Conservation (phyloP, 2,113 vertebrate species). For the Actinemys pallida region DNA sequence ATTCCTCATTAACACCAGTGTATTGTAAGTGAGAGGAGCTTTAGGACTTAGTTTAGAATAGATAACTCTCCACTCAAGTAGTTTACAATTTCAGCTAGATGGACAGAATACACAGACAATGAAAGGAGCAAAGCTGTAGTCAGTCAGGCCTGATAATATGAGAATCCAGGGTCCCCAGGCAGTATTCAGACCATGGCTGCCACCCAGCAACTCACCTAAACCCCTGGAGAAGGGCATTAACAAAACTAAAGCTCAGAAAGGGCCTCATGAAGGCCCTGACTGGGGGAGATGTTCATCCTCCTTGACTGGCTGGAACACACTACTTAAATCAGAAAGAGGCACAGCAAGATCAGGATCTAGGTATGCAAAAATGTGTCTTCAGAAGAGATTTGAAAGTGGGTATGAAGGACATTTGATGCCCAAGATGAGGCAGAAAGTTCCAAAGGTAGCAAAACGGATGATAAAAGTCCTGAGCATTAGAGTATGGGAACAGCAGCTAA, state of each 20-base stretch:
- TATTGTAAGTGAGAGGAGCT: neutral
- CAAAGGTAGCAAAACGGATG: neutral
- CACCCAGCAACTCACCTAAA: neutral
- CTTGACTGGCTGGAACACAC: neutral
- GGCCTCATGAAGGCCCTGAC: neutral
- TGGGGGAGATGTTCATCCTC: neutral
- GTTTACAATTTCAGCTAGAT: neutral
- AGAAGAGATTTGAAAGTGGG: accelerated
- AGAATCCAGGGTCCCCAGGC: neutral
- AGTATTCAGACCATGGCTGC: neutral
- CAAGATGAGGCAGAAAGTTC: neutral
- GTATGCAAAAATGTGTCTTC: neutral
- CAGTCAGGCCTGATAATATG: neutral
- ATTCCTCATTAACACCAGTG: neutral
- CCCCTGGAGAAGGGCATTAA: neutral
- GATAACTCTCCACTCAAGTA: neutral
- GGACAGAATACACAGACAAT: neutral
- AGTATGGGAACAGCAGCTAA: neutral
- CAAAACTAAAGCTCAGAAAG: neutral
- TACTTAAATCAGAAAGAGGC: neutral
- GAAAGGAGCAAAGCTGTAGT: neutral
- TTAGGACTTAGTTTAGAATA: neutral
- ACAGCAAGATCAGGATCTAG: neutral
- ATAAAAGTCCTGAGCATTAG: neutral
- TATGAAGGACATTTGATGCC: neutral